Conservation (phyloP, 2,888 invertebrate species). For the Papilio protenor region DNA sequence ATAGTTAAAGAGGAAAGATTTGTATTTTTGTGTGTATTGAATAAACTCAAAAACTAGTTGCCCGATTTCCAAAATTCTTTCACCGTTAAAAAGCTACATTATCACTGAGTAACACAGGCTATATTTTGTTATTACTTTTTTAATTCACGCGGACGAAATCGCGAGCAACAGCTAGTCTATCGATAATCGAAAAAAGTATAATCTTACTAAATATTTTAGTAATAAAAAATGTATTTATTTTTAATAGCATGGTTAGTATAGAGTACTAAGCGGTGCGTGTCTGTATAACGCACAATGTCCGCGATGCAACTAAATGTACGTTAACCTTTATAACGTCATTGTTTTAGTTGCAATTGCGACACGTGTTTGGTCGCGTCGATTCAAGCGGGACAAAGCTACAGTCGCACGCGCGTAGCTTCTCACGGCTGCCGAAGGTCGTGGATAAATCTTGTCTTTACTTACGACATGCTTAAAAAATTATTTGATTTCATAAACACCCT, state of each 20-base stretch:
- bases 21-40: too few species aligned
- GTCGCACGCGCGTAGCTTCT: conserved; percentile 76
- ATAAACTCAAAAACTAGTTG: too few species aligned
- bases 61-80: too few species aligned
- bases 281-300: conserved; percentile 6
- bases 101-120: too few species aligned
- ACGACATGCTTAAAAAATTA: conserved; percentile 82
- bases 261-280: background rate
- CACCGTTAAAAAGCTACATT: too few species aligned
- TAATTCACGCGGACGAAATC: too few species aligned
- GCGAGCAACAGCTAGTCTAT: too few species aligned
- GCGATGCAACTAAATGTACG: conserved; percentile 52
- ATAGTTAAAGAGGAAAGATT: too few species aligned
- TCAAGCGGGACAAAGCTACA: conserved; percentile 78
- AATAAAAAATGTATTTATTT: background rate
- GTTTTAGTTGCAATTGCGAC: conserved; percentile 70
- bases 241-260: background rate
- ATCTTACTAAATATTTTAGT: too few species aligned
- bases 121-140: too few species aligned
- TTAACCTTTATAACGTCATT: conserved; percentile 66
- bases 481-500: conserved; percentile 79
- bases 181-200: too few species aligned
- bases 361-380: conserved; percentile 72
- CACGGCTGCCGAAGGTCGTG: conserved; percentile 81
- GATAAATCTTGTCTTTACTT: conserved; percentile 74